Evolutionary conservation across 1,140 invertebrate species (phyloP).

Genomic region (Trissolcus basalis): DNA sequence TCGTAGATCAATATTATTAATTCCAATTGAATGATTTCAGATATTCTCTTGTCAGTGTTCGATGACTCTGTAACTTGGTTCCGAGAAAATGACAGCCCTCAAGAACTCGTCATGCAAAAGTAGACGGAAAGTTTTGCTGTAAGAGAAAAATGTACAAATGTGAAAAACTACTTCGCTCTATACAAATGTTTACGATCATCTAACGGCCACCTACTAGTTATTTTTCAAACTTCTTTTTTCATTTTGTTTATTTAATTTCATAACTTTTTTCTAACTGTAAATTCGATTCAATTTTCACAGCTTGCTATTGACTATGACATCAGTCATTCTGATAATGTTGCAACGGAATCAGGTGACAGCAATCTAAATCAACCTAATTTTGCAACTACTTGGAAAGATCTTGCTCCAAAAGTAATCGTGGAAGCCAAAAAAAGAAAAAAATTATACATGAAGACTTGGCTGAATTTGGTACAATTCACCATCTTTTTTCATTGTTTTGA

Average conservation of each 20-base stretch:
- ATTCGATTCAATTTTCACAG: not conserved
- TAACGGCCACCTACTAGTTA: constrained; percentile 9
- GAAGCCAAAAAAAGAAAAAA: constrained; percentile 8
- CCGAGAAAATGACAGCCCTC: not conserved
- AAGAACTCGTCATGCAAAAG: not conserved
- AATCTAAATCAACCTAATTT: constrained; percentile 1
- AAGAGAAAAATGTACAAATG: constrained; percentile 12
- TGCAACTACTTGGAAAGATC: not conserved
- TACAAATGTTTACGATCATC: constrained; percentile 29
- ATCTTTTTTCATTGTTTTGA: no score
- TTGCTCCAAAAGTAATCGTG: constrained; percentile 9
- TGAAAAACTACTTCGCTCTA: constrained; percentile 9
- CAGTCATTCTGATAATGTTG: constrained; percentile 3
- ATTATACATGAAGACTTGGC: constrained; percentile 1
- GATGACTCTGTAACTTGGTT: not conserved
- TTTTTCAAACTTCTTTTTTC: constrained; percentile 1
- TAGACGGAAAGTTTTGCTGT: constrained; percentile 1
- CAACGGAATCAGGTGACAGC: constrained; percentile 2
- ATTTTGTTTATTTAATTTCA: no score
- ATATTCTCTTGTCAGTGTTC: not conserved
- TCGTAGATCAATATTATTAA: no score
- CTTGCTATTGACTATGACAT: no score
- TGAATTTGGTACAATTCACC: no score
- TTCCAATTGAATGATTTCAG: not conserved
- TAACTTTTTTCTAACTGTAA: no score